Percentiles rank a stretch among this genome's conserved stretches.
Evolutionary conservation across 2,888 invertebrate species (phyloP).

Genomic region (Choristoneura rosaceana): DNA sequence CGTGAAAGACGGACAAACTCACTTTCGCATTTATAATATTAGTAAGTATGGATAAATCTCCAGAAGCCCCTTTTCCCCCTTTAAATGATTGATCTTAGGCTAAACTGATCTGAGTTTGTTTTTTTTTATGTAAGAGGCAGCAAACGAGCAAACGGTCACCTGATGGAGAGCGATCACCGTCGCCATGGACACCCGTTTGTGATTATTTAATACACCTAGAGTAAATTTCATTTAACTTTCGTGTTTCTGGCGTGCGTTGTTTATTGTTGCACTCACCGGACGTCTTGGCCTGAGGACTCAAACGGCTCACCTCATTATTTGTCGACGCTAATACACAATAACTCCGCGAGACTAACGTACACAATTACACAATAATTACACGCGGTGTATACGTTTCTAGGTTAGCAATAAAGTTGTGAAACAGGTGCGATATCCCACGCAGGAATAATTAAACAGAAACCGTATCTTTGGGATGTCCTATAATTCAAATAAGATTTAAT

Average conservation of each 20-base stretch:
- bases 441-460: background rate
- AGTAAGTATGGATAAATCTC: too few species aligned
- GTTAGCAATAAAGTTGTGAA: conserved; percentile 22
- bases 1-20: too few species aligned
- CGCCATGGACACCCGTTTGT: too few species aligned
- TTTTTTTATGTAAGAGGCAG: too few species aligned
- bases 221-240: too few species aligned
- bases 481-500: background rate
- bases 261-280: background rate
- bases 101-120: too few species aligned
- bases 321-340: conserved; percentile 37
- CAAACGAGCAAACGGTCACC: too few species aligned
- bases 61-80: too few species aligned
- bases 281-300: background rate
- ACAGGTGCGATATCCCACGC: conserved; percentile 27
- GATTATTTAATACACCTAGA: too few species aligned
- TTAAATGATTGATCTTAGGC: too few species aligned
- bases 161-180: too few species aligned
- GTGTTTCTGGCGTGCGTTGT: background rate
- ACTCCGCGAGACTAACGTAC: conserved; percentile 25
- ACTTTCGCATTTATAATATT: too few species aligned
- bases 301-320: conserved; percentile 22
- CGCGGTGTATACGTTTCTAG: conserved; percentile 8
- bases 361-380: conserved; percentile 12
- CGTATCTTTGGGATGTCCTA: background rate